Evolutionary conservation across 2,797 vertebrate genomes (phyloP).

Genomic region (Arrhamphus sclerolepis): DNA sequence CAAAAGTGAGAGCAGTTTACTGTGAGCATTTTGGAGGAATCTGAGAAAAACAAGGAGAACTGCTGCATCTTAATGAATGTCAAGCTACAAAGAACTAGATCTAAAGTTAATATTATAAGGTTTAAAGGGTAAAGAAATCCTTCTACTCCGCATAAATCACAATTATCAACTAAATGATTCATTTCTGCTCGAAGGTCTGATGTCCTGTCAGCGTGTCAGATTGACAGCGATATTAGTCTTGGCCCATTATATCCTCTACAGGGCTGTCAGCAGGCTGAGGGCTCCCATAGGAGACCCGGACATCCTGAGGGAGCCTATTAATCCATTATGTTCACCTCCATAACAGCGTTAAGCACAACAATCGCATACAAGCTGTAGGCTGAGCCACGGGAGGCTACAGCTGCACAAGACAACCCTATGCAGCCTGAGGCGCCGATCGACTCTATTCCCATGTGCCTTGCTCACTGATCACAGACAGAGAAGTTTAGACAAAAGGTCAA

Average conservation of each 20-base stretch:
- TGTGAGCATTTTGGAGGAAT: slow-evolving; percentile 23
- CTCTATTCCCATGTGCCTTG: slow-evolving; percentile 47
- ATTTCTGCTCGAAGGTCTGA: slow-evolving; percentile 2
- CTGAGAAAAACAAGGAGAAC: slow-evolving; percentile 2
- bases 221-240: slow-evolving; percentile 24
- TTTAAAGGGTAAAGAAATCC: background rate
- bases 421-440: slow-evolving; percentile 36
- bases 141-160: background rate
- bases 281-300: slow-evolving; percentile 48
- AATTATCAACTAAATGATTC: slow-evolving; percentile 1
- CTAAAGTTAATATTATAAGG: background rate
- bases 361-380: slow-evolving; percentile 49
- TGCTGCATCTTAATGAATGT: too few relatives aligned
- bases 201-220: slow-evolving; percentile 29
- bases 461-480: slow-evolving; percentile 35
- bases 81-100: too few relatives aligned
- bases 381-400: slow-evolving; percentile 56
- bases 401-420: slow-evolving; percentile 28
- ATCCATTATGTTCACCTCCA: slow-evolving; percentile 68
- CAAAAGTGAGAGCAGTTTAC: too few relatives aligned
- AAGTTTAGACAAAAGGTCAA: slow-evolving; percentile 22
- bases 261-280: slow-evolving; percentile 27
- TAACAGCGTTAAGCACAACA: slow-evolving; percentile 57
- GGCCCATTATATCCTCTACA: slow-evolving; percentile 26
- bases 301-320: slow-evolving; percentile 68